Base-by-base conservation (phyloP, 1,140 invertebrate genomes). In the Ostrea denselamellosa region DNA sequence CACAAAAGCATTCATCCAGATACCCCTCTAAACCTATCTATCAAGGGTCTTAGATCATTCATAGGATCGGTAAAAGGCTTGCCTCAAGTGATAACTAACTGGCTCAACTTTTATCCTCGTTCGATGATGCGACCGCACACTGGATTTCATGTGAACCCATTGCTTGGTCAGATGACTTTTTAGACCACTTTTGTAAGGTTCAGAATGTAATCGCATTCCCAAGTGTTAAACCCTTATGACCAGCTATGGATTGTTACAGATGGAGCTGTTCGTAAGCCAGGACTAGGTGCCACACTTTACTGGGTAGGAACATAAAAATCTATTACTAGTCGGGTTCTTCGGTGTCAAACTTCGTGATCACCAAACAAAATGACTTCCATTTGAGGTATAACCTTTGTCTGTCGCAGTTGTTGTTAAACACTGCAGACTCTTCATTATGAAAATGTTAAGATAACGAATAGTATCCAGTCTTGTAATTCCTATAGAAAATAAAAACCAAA, bases 1-100 rank as follows among this genome's bases (percentile, higher is more conserved):
- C 8, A 90, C 86, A 9, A 89, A 65, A 52, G 87, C 71, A 19
- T 90, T 90, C 82, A 85, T 88, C 44, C 89, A 89, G 25, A 90
- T 89, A 54, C 84, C 85, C 9, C 65, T 86, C 0, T 28, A 44
- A 5, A 44, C 34, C 5, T 5, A 44, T 2, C 34, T 44, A 5
- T 44, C 34, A 44, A 44, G 34, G 34, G 34, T 44, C 5, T 44
- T 2, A 44, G 34, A 5, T 44, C 34, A 44, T 44, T 44, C 34
- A 44, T 44, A 44, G 34, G 34, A 44, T 44, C 34, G 1, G 34
- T 44, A 2, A 44, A 44, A 44, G 34, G 1, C 34, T 44, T 44
- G 34, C 2, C 34, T 44, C 34, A 5, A 2, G 34, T 44, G 34
- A 44, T 44, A 44, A 1, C 34, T 44, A 44, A 44, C 34, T 44